Base-by-base conservation (phyloP, 2,888 invertebrate species). In the Drosophila atripex region DNA sequence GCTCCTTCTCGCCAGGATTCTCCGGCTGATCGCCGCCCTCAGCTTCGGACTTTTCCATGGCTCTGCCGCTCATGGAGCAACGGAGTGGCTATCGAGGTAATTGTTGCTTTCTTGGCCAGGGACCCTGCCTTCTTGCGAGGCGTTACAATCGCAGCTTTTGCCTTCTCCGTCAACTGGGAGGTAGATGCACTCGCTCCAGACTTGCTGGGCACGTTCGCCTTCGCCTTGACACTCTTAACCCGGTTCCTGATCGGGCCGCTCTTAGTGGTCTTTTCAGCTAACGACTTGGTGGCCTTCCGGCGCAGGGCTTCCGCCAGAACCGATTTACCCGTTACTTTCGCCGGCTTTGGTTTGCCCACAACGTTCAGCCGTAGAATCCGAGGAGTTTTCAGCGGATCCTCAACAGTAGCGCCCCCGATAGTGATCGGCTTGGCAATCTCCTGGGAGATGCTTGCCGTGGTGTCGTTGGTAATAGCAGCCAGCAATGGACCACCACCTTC, bases 41-140 rank as follows among this genome's bases (percentile, higher is more conserved):
- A 53, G 71, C 51, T 11, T 71, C 64, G 43, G 71, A 39, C 38
- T 71, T 71, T 51, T 71, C 70, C 70, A 61, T 57, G 8, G 49
- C 45, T 18, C 14, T 52, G 39, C 12, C 53, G 57, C 28, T 55
- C 50, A 30, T 53, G 8, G 8, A 25, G 32, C 14, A 35, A 1
- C 2, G 21, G 1, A 5, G 18, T 3, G 45, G 32, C 43, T 8
- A 38, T 12, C n/a, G 18, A 41, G 18, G n/a, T 2, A 18, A n/a
- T 5, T 21, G 28, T 18, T 8, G 12, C 14, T 21, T 35, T 23
- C n/a, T 45, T 16, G 9, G 32, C 11, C 43, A 30, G 18, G 18
- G 18, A 12, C 3, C 12, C 14, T 14, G 52, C 9, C 21, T 69
- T 69, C 43, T 45, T 69, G 18, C 47, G 30, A 11, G 8, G 21